phyloP scores from a whole-genome alignment of 37 sponge, comb jelly and placozoan genomes.

The Ianthella basta region DNA sequence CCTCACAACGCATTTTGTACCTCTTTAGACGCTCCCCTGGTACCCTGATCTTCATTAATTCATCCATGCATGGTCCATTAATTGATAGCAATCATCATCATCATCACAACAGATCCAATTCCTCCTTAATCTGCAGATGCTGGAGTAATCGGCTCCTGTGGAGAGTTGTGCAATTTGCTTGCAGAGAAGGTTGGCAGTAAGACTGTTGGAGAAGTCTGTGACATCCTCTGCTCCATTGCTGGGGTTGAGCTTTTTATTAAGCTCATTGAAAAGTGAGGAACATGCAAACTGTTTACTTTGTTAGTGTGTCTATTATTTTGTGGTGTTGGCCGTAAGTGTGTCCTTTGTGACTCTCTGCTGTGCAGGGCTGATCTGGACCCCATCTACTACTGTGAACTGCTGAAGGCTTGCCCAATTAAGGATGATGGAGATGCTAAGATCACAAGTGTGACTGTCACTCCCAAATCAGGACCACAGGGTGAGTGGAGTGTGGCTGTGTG shows the following conservation, averaged over 20 bases:
- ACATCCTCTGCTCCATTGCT: conserved; percentile 67
- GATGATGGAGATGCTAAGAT: conserved; percentile 87
- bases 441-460: conserved; percentile 51
- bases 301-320: neutral
- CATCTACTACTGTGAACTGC: conserved; percentile 87
- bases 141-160: conserved; percentile 81
- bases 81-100: no score
- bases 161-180: conserved; percentile 64
- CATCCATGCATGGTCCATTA: no score
- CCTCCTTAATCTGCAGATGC: conserved; percentile 52
- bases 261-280: conserved; percentile 77
- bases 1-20: no score
- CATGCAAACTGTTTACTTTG: neutral
- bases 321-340: no score
- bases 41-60: no score
- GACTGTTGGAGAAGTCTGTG: conserved; percentile 64
- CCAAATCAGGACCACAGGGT: conserved; percentile 66
- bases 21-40: neutral
- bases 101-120: no score
- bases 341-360: neutral
- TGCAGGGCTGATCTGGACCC: conserved; percentile 89
- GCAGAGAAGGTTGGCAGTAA: conserved; percentile 57
- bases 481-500: neutral
- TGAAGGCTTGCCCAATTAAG: conserved; percentile 60
- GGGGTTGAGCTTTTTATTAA: conserved; percentile 84